Conservation (phyloP, 2,797 vertebrate genomes). For the Echiichthys vipera region DNA sequence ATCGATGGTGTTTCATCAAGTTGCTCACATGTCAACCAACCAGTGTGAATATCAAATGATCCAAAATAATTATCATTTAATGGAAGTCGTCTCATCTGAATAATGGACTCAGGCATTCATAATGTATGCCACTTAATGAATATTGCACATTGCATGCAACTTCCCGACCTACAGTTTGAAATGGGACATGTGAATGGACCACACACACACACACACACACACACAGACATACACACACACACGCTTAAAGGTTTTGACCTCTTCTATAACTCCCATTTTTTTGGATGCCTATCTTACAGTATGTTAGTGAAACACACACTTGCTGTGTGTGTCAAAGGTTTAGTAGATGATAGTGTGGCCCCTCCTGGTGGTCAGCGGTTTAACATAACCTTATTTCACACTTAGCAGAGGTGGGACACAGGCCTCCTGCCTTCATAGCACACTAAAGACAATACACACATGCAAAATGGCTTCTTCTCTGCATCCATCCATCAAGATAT, state of each 20-base stretch:
- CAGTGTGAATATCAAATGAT: constrained; percentile 45
- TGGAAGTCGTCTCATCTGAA: constrained; percentile 31
- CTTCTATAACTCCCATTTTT: constrained; percentile 10
- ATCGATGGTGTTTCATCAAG: constrained; percentile 3
- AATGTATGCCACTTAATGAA: constrained; percentile 71
- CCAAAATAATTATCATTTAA: constrained; percentile 33
- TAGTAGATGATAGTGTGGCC: constrained; percentile 50
- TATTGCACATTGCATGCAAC: constrained; percentile 85
- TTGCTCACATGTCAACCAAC: constrained; percentile 32
- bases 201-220: constrained; percentile 10
- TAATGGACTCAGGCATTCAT: constrained; percentile 66
- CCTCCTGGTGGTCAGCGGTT: constrained; percentile 78
- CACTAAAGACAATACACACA: constrained; percentile 78
- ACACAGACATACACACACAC: constrained; percentile 16
- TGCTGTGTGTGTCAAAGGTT: constrained; percentile 26
- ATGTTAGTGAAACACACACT: constrained; percentile 17
- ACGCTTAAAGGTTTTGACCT: constrained; percentile 58
- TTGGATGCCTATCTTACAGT: constrained; percentile 21
- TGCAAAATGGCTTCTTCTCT: constrained; percentile 80
- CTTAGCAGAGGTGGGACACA: constrained; percentile 55
- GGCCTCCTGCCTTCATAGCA: constrained; percentile 66
- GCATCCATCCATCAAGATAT: constrained; percentile 70
- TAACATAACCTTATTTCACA: constrained; percentile 61
- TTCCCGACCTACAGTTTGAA: constrained; percentile 82
- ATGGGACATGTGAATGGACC: constrained; percentile 50